These are phyloP conservation scores for Tuta absoluta DNA, from an alignment of 2,888 invertebrate genomes.

Conservation along the genomic window DNA sequence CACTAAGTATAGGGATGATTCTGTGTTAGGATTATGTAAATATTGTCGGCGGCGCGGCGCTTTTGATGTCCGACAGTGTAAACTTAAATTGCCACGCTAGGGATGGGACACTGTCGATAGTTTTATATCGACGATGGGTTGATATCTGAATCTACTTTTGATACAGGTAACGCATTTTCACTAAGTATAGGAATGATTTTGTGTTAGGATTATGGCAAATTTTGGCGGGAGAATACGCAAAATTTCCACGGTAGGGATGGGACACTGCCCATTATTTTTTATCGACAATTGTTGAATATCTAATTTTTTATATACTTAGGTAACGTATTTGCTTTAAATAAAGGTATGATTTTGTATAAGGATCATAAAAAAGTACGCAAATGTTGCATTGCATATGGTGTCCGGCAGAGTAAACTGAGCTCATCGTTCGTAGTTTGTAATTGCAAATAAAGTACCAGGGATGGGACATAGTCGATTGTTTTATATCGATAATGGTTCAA, in stretches of 20 bases:
- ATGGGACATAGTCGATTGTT: slow-evolving; percentile 41
- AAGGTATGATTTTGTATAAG: too few species aligned
- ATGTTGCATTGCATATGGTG: slow-evolving; percentile 31
- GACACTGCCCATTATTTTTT: not conserved
- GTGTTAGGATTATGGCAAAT: slow-evolving; percentile 37
- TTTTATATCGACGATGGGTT: not conserved
- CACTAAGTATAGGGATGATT: too few species aligned
- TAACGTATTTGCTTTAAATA: not conserved
- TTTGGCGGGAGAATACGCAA: slow-evolving; percentile 53
- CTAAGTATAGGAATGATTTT: too few species aligned
- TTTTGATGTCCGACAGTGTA: slow-evolving; percentile 69
- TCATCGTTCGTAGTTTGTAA: slow-evolving; percentile 60
- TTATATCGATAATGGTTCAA: too few species aligned
- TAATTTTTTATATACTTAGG: too few species aligned
- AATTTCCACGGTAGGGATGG: slow-evolving; percentile 45
- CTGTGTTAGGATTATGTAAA: slow-evolving; percentile 37
- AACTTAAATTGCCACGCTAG: slow-evolving; percentile 56
- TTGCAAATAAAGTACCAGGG: slow-evolving; percentile 51
- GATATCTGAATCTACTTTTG: too few species aligned
- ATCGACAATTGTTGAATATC: not conserved
- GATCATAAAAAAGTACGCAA: slow-evolving; percentile 43
- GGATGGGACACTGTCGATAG: slow-evolving; percentile 1
- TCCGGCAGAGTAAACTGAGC: slow-evolving; percentile 66
- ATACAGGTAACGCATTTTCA: not conserved
- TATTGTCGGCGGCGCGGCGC: slow-evolving; percentile 51